Evolutionary conservation across 2,797 vertebrate genomes (phyloP).

Genomic region (Clarias fuscus): DNA sequence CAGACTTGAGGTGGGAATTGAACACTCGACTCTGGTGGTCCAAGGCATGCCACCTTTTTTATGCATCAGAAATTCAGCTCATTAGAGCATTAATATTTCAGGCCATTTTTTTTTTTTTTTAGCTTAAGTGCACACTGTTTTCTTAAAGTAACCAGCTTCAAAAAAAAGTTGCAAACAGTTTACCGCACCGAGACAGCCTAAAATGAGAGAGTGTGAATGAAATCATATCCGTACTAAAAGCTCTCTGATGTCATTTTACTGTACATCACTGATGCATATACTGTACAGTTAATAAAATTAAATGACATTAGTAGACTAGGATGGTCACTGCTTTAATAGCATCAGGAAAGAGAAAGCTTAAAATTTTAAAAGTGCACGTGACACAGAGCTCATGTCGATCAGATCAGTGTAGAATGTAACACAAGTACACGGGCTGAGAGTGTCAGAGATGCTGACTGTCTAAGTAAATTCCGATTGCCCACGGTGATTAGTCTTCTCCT

Average conservation of each 20-base stretch:
- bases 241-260: not conserved
- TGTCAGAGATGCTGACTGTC: not conserved
- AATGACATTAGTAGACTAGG: not conserved
- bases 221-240: not conserved
- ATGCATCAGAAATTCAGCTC: too few relatives aligned
- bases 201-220: not conserved
- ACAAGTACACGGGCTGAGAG: not conserved
- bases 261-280: not conserved
- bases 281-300: not conserved
- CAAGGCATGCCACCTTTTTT: too few relatives aligned
- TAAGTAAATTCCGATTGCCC: not conserved
- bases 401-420: not conserved
- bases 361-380: not conserved
- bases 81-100: too few relatives aligned
- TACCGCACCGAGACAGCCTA: not conserved
- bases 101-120: too few relatives aligned
- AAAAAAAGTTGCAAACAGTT: not conserved
- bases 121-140: too few relatives aligned
- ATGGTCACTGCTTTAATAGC: not conserved
- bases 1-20: too few relatives aligned
- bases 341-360: not conserved
- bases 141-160: not conserved
- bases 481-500: not conserved
- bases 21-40: too few relatives aligned
- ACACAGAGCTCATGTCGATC: not conserved